Base-by-base conservation (phyloP, 1,140 invertebrate genomes). In the Ooceraea biroi region DNA sequence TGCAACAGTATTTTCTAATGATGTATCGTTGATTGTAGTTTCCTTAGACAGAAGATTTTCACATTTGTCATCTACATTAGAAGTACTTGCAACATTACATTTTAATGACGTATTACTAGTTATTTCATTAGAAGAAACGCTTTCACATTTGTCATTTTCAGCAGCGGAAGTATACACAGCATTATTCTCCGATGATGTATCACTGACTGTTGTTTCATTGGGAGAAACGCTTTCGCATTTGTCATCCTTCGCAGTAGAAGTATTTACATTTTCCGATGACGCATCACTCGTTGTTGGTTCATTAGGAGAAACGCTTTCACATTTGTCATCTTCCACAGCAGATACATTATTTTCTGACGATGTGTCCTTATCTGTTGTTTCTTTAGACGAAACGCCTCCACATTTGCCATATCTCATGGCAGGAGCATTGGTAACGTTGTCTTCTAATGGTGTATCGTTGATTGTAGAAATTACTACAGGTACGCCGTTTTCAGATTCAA, bases 401-500 rank as follows among this genome's bases (percentile, higher is more conserved):
- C 8, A 85, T 22, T 48, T 50, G 44, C 10, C 4, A 69, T 60
- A 25, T 60, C 68, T 65, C 8, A 55, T 5, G 30, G 14, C 30
- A 57, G 44, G 11, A 76, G 11, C 11, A 30, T 30, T 52, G 12
- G 4, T 7, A 73, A 57, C 22, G 17, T 61, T 58, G 55, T 14
- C 63, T 52, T 76, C 55, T 50, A 17, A 63, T 27, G 61, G 22
- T 76, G 65, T 22, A 50, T 61, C 60, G 68, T 52, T 61, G 4
- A 10, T 11, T 27, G 60, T 57, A 76, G 17, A 4, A 68, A 14
- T 58, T 19, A 27, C 30, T 14, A 85, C 50, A 52, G 72, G 63
- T 22, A 17, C 10, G 30, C 87, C 84, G 77, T 86, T 84, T 30
- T 68, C 17, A 77, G 71, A 82, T 60, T 76, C 41, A 46, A 86